Base-by-base conservation (phyloP, 2,113 vertebrate species). In the Spermophilus dauricus region DNA sequence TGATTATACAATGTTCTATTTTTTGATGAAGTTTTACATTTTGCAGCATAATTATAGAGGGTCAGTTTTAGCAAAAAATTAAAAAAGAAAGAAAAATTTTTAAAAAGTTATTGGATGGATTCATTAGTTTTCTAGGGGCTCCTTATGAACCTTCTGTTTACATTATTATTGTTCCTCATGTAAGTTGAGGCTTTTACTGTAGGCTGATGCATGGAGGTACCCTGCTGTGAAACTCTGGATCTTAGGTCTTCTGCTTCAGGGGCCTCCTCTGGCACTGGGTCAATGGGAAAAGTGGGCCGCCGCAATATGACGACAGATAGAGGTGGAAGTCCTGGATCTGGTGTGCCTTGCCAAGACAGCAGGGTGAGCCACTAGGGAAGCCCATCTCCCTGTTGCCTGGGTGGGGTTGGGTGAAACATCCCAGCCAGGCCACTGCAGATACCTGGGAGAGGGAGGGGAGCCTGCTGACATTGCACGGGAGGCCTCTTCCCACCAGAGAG, bases 111-210 rank as follows among this genome's bases (percentile, higher is more conserved):
- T 56, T 58, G 28, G 32, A 91, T 89, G 37, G 28, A 51, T 84
- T 83, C 48, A 80, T 89, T 96, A 70, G 83, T 83, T 96, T 97
- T 91, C 22, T 91, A 89, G 51, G 10, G 48, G 6, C 26, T 70
- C 77, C 45, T 92, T 65, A 63, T 85, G 97, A 89, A 97, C 67
- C 77, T 91, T 82, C 83, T 30, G 61, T 95, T 73, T 80, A 82
- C 96, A 86, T 91, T 91, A 84, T 94, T 92, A 81, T 72, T 12
- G 28, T 76, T 93, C 16, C 37, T 95, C 58, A 65, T 84, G 92
- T 32, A 93, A 69, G 32, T 56, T 94, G 75, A 83, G 42, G 48
- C 81, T 78, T 85, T 42, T 73, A 37, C 32, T 82, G 5, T 89
- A 26, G 88, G 4, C 61, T 83, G 18, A 17, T 32, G 72, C 5